These are phyloP conservation scores for Menidia beryllina DNA, from an alignment of 2,113 vertebrate species.

Conservation along the genomic window DNA sequence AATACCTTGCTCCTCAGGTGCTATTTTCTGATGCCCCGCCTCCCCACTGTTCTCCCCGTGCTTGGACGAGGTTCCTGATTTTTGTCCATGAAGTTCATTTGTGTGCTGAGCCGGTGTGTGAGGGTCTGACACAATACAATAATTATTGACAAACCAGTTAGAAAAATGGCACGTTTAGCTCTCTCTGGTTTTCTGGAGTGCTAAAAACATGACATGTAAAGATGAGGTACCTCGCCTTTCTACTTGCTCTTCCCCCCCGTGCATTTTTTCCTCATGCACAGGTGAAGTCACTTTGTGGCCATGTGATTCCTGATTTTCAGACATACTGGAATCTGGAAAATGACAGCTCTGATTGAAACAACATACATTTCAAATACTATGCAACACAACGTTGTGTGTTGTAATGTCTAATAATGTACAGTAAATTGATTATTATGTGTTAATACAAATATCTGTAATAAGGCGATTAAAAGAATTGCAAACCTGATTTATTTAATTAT, in stretches of 20 bases:
- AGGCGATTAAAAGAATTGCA: no score
- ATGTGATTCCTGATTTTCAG: constrained; percentile 22
- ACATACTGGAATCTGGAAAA: constrained; percentile 10
- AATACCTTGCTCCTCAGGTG: constrained; percentile 13
- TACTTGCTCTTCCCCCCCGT: neutral
- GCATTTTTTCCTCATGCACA: neutral
- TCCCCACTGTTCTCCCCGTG: neutral
- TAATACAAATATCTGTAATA: no score
- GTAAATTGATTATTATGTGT: no score
- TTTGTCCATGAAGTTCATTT: constrained; percentile 9
- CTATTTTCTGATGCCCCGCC: neutral
- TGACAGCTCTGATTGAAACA: constrained; percentile 1
- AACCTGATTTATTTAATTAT: neutral
- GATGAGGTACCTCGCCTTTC: constrained; percentile 27
- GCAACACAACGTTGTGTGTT: no score
- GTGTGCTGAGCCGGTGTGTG: constrained; percentile 14
- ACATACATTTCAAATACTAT: neutral
- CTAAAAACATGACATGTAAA: neutral
- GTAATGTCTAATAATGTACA: neutral
- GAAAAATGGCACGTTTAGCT: neutral
- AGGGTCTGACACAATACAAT: constrained; percentile 11
- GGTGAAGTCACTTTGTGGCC: neutral
- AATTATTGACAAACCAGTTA: neutral
- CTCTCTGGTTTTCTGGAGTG: neutral
- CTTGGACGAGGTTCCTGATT: constrained; percentile 1